These are phyloP conservation scores for Trachelus tabidus DNA, from an alignment of 2,888 invertebrate species.

Conservation along the genomic window DNA sequence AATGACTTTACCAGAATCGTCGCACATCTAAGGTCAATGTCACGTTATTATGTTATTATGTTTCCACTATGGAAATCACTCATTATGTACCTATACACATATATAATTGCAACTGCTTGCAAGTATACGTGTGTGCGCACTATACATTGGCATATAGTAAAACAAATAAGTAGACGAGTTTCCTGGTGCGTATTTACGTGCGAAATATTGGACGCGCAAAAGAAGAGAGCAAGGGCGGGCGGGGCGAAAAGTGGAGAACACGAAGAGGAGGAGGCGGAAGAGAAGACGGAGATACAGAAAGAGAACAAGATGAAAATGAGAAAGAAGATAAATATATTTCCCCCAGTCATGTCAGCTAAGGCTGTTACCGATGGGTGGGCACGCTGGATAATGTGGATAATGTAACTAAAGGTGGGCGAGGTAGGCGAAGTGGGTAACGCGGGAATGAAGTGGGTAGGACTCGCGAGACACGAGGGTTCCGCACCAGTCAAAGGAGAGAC, in stretches of 20 bases:
- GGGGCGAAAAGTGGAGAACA: background rate
- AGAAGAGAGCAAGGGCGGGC: conserved; percentile 8
- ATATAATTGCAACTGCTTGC: no score
- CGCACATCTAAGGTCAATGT: background rate
- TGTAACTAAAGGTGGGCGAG: background rate
- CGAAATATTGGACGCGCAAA: background rate
- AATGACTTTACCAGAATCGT: background rate
- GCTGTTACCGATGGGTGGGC: background rate
- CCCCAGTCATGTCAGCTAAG: background rate
- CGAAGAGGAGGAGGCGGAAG: conserved; percentile 28
- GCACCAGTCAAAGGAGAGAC: conserved; percentile 33
- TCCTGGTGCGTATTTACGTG: background rate
- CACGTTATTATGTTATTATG: background rate
- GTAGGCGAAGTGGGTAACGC: background rate
- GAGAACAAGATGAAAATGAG: background rate
- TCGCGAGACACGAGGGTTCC: conserved; percentile 29
- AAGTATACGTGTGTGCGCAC: no score
- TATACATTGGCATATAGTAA: background rate
- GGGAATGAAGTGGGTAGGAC: background rate
- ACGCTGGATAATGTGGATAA: background rate
- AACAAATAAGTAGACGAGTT: background rate
- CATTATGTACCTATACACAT: background rate
- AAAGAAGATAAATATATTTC: background rate
- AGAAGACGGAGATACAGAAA: conserved; percentile 24
- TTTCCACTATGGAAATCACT: background rate